Evolutionary conservation across 1,140 invertebrate genomes (phyloP), one percentile per base, ranked within the genome.

Genomic region (Armadillidium nasatum): DNA sequence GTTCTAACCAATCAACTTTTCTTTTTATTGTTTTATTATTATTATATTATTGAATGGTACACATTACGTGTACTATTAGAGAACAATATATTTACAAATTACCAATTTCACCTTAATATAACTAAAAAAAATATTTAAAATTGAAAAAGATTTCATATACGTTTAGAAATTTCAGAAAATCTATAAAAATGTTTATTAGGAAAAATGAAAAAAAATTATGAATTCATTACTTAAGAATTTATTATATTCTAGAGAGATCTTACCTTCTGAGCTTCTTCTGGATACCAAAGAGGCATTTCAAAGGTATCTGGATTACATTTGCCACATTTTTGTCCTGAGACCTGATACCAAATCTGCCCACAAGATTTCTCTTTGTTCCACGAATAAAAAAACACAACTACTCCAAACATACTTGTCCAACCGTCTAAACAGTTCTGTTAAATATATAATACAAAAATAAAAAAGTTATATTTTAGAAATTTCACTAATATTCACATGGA

Each of bases 261-360:
- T 43, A 76, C 74, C 68, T 76, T 76, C n/a, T 76, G 74, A 21
- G 74, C 74, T 23, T 76, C 74, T 44, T 76, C 74, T 10, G 67
- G 67, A 21, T 76, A 76, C 74, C 74, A 76, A 6, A 76, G 50
- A 22, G 74, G 74, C 74, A 76, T 71, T 21, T 76, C 74, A 50
- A 76, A 76, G 4, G 67, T 46, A 46, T 71, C 44, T 45, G 74
- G 74, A 22, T 45, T 44, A 44, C 74, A 76, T 21, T 71, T 50
- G 21, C 67, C 43, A 21, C 74, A 76, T 50, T 76, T 76, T 44
- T 76, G 74, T 10, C 74, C 74, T 9, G 69, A 21, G 46, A 76
- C 74, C 45, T 76, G 11, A 44, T 76, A 76, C 11, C 50, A 66
- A n/a, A 76, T 33, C 23, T 76, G 22, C 6, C 74, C 74, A 45